These are phyloP conservation scores for Orcinus orca DNA, from an alignment of 2,113 vertebrate genomes.

Conservation along the genomic window DNA sequence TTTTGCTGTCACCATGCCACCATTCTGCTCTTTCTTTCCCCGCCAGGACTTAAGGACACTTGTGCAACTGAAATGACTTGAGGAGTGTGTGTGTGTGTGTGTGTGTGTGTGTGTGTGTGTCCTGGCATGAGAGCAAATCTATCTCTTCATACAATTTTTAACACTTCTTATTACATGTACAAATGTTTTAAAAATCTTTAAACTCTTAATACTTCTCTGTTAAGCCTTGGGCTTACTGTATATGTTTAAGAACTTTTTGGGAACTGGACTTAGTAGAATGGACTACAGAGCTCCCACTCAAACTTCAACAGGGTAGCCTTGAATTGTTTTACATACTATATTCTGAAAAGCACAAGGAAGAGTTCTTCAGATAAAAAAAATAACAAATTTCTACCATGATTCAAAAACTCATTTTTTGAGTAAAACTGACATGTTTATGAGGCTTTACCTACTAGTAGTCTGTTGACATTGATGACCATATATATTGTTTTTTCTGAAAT, in stretches of 20 bases:
- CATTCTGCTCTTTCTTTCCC: not conserved
- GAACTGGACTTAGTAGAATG: not conserved
- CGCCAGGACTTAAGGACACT: not conserved
- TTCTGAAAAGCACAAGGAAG: not conserved
- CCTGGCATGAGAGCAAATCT: not conserved
- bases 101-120: not conserved
- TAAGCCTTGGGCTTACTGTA: not conserved
- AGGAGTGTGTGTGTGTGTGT: not conserved
- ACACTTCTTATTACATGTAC: not conserved
- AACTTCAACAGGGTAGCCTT: not conserved
- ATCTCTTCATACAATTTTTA: not conserved
- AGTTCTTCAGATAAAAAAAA: not conserved
- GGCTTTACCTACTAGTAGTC: not conserved
- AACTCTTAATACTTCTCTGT: not conserved
- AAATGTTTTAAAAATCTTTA: not conserved
- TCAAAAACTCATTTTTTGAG: not conserved
- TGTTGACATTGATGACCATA: not conserved
- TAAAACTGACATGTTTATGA: not conserved
- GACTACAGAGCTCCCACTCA: not conserved
- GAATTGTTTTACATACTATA: not conserved
- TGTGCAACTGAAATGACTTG: not conserved
- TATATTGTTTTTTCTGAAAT: not conserved
- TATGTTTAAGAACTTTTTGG: not conserved
- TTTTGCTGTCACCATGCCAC: not conserved
- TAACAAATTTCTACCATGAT: not conserved